Evolutionary conservation across 2,113 vertebrate genomes (phyloP).

Genomic region (Clinocottus analis): DNA sequence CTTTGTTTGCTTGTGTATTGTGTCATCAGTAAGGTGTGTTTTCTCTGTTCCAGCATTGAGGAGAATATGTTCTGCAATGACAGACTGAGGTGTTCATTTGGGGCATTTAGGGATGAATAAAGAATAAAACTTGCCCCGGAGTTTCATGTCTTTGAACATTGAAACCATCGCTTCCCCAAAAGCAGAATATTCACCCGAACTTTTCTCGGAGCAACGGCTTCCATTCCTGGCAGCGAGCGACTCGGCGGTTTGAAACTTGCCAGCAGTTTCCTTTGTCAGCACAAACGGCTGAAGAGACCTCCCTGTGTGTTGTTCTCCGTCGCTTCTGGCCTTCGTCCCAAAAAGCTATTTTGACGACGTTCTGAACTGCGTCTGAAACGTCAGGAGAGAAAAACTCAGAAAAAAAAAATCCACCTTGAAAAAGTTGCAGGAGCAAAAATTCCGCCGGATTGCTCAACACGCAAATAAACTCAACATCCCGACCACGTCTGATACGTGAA

Average conservation of each 20-base stretch:
- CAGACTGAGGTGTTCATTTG: background rate
- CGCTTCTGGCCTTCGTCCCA: slow-evolving; percentile 16
- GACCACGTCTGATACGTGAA: background rate
- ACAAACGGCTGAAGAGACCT: slow-evolving; percentile 12
- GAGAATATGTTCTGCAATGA: background rate
- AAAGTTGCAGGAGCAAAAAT: slow-evolving; percentile 7
- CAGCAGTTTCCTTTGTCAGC: slow-evolving; percentile 35
- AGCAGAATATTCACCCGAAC: background rate
- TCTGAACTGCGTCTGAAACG: slow-evolving; percentile 22
- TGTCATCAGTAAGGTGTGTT: background rate
- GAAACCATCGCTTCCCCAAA: slow-evolving; percentile 15
- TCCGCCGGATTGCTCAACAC: background rate
- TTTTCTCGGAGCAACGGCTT: background rate
- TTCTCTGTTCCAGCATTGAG: background rate
- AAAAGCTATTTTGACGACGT: slow-evolving; percentile 13
- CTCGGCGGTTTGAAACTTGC: background rate
- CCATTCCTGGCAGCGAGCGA: background rate
- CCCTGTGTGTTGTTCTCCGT: slow-evolving; percentile 7
- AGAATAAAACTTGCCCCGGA: background rate
- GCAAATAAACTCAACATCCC: background rate
- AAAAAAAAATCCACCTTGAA: background rate
- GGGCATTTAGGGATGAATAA: background rate
- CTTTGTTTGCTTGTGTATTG: background rate
- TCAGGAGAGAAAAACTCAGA: background rate
- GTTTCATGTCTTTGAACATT: background rate